Evolutionary conservation across 2,797 vertebrate species (phyloP).

Genomic region (Poeciliopsis infans): DNA sequence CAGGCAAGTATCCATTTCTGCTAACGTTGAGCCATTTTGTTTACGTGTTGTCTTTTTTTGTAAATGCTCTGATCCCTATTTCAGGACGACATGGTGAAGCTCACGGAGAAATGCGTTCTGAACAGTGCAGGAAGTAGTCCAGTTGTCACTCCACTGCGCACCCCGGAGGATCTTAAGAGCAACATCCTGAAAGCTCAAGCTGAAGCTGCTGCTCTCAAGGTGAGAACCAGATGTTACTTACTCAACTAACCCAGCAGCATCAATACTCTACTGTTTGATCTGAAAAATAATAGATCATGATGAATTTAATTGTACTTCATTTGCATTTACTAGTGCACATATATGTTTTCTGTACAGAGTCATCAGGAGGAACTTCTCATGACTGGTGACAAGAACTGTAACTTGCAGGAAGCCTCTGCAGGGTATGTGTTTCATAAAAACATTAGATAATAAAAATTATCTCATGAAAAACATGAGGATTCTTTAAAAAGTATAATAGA

Average conservation of each 20-base stretch:
- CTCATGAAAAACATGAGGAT: not conserved
- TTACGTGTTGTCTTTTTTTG: not conserved
- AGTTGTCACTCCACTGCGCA: slow-evolving; percentile 66
- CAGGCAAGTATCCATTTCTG: slow-evolving; percentile 78
- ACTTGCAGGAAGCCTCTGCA: slow-evolving; percentile 80
- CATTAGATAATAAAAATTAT: not conserved
- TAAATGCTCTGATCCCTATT: not conserved
- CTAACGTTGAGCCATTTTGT: not conserved
- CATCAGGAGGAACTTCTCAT: slow-evolving; percentile 77
- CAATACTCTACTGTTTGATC: not conserved
- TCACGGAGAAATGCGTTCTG: slow-evolving; percentile 89
- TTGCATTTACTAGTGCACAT: not conserved
- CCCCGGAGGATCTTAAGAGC: slow-evolving; percentile 90
- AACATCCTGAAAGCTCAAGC: slow-evolving; percentile 95
- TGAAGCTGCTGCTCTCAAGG: slow-evolving; percentile 87
- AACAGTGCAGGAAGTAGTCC: slow-evolving; percentile 86
- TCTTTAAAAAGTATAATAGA: not conserved
- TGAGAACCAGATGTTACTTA: slow-evolving; percentile 43
- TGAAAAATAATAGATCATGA: not conserved
- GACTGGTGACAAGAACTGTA: slow-evolving; percentile 83
- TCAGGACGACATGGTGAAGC: slow-evolving; percentile 90
- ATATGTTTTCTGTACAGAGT: slow-evolving; percentile 67
- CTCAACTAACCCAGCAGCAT: not conserved
- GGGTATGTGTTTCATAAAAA: slow-evolving; percentile 76
- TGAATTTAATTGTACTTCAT: no score